Base-by-base conservation (phyloP, 2,888 invertebrate genomes). In the Coleophora flavipennella region DNA sequence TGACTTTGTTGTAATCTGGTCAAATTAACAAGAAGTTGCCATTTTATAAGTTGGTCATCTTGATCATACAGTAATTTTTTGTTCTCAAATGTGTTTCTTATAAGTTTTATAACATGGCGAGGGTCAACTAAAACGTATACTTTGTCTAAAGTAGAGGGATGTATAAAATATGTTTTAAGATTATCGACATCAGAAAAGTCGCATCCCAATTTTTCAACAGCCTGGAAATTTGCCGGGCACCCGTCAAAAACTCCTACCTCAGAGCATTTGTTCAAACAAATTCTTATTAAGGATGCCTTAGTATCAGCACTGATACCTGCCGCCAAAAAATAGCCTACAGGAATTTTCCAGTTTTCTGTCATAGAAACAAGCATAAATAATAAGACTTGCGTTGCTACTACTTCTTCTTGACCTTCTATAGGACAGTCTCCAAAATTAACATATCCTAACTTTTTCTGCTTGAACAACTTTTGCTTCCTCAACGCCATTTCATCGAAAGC, bases 301-400 rank as follows among this genome's bases (percentile, higher is more conserved):
- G 52, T 49, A 14, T 44, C 36, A 3, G 45, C 49, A 10, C 27
- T 38, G n/a, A 63, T 13, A 3, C 56, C 50, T 12, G 53, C 43
- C 4, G 53, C 45, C 27, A 62, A 48, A 45, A 61, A 62, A 43
- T 62, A 61, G 1, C 44, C 55, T 3, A 61, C 37, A 8, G 60
- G 58, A 20, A 63, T 43, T 45, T 62, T 59, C 57, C 56, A 62
- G 8, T 32, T 10, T 33, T 49, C 42, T 35, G 45, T 46, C n/a
- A 49, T 26, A 8, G 26, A 43, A 2, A 46, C 48, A 1, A 50
- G 36, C 12, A 53, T 13, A 31, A 49, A 45, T 3, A 48, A 42
- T 36, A 43, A 48, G n/a, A 40, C 49, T 26, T 47, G 31, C 13
- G 42, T 35, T 7, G 45, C 45, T 28, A 35, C 40, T 6, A 10